Evolutionary conservation across 2,888 invertebrate genomes (phyloP).

Genomic region (Hofmannophila pseudospretella): DNA sequence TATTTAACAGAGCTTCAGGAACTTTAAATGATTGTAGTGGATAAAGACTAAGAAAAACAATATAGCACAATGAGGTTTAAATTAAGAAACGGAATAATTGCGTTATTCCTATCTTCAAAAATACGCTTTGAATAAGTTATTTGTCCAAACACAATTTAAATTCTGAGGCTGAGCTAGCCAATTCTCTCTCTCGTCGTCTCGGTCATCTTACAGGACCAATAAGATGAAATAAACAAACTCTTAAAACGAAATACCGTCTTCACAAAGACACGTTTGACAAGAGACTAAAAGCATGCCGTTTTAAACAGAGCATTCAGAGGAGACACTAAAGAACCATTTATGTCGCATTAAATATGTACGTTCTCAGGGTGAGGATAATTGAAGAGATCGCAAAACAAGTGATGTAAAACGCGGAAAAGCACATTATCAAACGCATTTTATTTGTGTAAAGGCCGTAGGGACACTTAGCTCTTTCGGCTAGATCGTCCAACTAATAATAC

Average conservation of each 20-base stretch:
- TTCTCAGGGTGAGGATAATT: conserved; percentile 25
- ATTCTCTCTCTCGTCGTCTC: no score
- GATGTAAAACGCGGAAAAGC: conserved; percentile 38
- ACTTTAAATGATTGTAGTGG: no score
- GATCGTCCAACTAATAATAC: conserved; percentile 78
- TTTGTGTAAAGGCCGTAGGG: conserved; percentile 56
- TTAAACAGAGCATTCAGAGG: conserved; percentile 32
- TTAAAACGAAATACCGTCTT: conserved; percentile 15
- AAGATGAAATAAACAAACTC: conserved; percentile 7
- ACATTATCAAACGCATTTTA: conserved; percentile 45
- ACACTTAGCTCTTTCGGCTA: conserved; percentile 74
- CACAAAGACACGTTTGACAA: conserved; percentile 20
- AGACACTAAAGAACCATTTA: conserved; percentile 41
- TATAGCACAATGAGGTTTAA: no score
- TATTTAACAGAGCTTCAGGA: no score
- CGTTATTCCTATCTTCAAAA: not conserved
- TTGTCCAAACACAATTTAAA: no score
- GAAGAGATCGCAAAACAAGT: conserved; percentile 25
- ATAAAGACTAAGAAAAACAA: no score
- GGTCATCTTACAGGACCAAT: conserved; percentile 25
- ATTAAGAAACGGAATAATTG: not conserved
- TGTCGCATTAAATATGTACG: conserved; percentile 39
- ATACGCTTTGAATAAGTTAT: not conserved
- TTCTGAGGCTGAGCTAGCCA: no score
- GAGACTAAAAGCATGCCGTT: conserved; percentile 22